A percentile compares a stretch with the other conserved stretches of the same genome.
Conservation (phyloP, 2,797 vertebrate species). For the Vespertilio murinus region DNA sequence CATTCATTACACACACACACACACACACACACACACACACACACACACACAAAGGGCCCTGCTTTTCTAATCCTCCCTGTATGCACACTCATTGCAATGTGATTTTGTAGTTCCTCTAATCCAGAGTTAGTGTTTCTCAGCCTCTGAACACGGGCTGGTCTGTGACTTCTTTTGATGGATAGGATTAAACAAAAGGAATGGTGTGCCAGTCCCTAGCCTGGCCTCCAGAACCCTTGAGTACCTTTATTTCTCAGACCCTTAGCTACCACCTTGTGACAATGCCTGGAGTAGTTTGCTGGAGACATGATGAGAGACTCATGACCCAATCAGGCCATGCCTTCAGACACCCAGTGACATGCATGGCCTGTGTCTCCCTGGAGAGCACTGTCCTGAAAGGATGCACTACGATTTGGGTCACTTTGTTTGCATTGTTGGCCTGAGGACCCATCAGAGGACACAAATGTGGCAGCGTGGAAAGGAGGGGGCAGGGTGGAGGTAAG, state of each 20-base stretch:
- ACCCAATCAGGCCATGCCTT: too few relatives aligned
- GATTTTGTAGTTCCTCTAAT: constrained; percentile 6
- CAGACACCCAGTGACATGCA: neutral
- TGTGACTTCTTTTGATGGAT: neutral
- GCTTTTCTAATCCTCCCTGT: neutral
- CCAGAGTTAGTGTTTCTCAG: neutral
- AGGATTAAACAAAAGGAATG: neutral
- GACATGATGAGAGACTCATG: neutral
- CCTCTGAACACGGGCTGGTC: neutral
- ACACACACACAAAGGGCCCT: neutral
- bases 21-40: too few relatives aligned
- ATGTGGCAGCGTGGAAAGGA: neutral
- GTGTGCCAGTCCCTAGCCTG: neutral
- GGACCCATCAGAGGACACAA: neutral
- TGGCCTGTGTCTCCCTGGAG: neutral
- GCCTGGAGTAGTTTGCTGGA: neutral
- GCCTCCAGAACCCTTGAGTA: neutral
- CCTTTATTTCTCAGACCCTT: neutral
- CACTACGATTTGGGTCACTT: neutral
- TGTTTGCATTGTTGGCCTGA: neutral
- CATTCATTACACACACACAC: neutral
- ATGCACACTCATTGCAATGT: neutral
- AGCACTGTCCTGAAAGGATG: neutral
- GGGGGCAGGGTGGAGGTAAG: neutral
- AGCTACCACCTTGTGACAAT: neutral